Percentiles rank a stretch among this genome's conserved stretches.
phyloP scores from a whole-genome alignment of 2,113 vertebrate species.

The Galbula dea region DNA sequence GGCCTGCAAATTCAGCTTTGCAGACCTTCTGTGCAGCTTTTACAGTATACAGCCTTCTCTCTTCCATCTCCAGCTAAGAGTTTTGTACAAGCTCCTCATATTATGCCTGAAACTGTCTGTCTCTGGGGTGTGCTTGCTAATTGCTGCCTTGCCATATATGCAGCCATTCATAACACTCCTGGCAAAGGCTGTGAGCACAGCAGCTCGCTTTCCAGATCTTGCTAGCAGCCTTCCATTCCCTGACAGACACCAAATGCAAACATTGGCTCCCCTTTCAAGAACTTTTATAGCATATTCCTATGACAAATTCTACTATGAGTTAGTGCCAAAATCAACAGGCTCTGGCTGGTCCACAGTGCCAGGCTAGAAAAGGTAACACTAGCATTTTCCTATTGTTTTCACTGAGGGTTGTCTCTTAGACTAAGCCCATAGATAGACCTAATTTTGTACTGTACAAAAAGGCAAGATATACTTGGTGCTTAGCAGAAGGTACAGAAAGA shows the following conservation, averaged over 20 bases:
- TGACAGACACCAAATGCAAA: neutral
- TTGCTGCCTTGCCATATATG: neutral
- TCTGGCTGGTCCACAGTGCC: neutral
- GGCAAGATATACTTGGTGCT: neutral
- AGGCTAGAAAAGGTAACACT: neutral
- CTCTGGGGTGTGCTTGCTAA: neutral
- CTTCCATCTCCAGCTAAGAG: neutral
- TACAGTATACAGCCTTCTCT: neutral
- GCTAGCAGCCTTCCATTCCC: neutral
- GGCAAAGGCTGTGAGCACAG: neutral
- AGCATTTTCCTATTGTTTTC: neutral
- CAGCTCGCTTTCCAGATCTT: neutral
- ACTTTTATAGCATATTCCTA: neutral
- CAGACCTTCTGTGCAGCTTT: neutral
- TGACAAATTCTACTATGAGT: neutral
- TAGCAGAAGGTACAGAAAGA: neutral
- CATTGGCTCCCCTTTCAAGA: neutral
- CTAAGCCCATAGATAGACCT: neutral
- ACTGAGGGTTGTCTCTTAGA: neutral
- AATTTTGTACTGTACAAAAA: neutral
- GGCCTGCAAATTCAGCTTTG: neutral
- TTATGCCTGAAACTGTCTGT: too few relatives aligned
- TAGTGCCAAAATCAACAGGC: neutral
- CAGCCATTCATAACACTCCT: neutral
- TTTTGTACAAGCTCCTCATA: neutral